Conservation (phyloP, 2,797 vertebrate genomes). For the Galaxias olidus region DNA sequence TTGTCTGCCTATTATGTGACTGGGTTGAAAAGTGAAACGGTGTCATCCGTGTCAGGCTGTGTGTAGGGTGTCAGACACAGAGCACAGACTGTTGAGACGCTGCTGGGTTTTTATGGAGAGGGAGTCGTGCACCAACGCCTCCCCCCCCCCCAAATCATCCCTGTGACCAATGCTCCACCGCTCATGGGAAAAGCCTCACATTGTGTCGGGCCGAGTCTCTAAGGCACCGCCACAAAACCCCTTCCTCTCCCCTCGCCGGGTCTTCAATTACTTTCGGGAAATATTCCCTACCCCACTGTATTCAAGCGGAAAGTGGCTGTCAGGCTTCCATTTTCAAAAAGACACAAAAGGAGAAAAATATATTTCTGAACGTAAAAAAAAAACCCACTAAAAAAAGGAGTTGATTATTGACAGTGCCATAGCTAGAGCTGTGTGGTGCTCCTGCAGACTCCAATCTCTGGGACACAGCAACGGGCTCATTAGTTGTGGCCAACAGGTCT, state of each 20-base stretch:
- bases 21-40: no score
- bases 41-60: no score
- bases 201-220: not conserved
- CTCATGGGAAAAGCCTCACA: no score
- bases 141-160: no score
- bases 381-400: not conserved
- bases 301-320: not conserved
- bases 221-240: not conserved
- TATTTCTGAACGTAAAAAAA: not conserved
- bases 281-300: not conserved
- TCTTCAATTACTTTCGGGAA: not conserved
- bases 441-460: not conserved
- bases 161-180: no score
- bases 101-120: no score
- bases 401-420: not conserved
- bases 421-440: not conserved
- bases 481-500: not conserved
- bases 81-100: no score
- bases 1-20: no score
- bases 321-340: not conserved
- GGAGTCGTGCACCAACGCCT: no score
- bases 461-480: not conserved
- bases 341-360: not conserved
- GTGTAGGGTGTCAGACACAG: no score
- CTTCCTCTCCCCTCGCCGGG: not conserved